A percentile compares a stretch with the other conserved stretches of the same genome.
phyloP scores from a whole-genome alignment of 2,888 invertebrate genomes.

The Polyommatus icarus region DNA sequence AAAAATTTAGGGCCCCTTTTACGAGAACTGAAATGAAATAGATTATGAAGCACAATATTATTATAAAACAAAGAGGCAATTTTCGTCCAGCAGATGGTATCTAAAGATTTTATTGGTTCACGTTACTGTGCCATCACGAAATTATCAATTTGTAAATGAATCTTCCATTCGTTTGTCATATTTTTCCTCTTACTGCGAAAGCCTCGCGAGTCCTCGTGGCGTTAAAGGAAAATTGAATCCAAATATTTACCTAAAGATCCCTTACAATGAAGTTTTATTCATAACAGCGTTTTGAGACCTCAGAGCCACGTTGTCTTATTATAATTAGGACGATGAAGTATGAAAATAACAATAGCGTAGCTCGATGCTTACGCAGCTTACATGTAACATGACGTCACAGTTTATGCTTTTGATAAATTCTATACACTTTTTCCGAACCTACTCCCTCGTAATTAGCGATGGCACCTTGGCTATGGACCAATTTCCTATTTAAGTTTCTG shows the following conservation, averaged over 20 bases:
- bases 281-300: not conserved
- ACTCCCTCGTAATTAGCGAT: too few relatives aligned
- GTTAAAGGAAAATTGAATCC: conserved; percentile 9
- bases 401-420: too few relatives aligned
- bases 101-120: not conserved
- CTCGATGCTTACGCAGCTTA: too few relatives aligned
- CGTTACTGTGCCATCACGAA: not conserved
- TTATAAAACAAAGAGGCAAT: not conserved
- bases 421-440: too few relatives aligned
- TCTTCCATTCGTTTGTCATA: not conserved
- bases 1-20: too few relatives aligned
- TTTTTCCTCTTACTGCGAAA: not conserved
- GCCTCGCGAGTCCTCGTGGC: not conserved
- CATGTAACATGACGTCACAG: too few relatives aligned
- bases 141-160: conserved; percentile 11
- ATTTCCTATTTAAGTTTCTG: too few relatives aligned
- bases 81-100: not conserved
- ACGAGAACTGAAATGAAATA: too few relatives aligned
- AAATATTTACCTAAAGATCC: not conserved
- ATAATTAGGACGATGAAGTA: not conserved
- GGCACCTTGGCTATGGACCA: too few relatives aligned
- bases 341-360: not conserved
- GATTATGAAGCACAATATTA: not conserved
- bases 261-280: not conserved
- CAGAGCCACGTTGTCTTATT: not conserved